These are phyloP conservation scores for Nomada ruficornis DNA, from an alignment of 2,888 invertebrate genomes.

Conservation along the genomic window DNA sequence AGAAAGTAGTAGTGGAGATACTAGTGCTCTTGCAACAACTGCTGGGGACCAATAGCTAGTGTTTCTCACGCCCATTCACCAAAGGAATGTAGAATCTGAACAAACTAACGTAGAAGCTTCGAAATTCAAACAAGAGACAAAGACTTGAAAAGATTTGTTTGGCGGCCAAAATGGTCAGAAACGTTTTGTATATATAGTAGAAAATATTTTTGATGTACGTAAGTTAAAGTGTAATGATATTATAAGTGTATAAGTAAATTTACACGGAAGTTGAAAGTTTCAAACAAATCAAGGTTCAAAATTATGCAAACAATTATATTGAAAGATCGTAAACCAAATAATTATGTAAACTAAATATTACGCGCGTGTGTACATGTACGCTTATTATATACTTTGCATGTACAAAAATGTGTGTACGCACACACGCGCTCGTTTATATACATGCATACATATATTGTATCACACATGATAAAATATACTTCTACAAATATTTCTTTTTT, in stretches of 20 bases:
- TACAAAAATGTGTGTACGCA: not conserved
- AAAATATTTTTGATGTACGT: slow-evolving; percentile 61
- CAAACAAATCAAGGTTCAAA: slow-evolving; percentile 15
- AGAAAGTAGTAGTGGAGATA: slow-evolving; percentile 86
- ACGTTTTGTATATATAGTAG: slow-evolving; percentile 57
- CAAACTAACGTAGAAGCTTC: slow-evolving; percentile 54
- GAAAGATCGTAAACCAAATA: slow-evolving; percentile 37
- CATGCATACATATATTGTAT: not conserved
- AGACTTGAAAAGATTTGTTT: slow-evolving; percentile 57
- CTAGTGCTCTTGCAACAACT: slow-evolving; percentile 74
- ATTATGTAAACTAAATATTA: slow-evolving; percentile 20
- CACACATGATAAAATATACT: slow-evolving; percentile 29
- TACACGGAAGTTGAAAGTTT: slow-evolving; percentile 29
- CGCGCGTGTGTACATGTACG: not conserved
- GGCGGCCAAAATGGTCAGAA: slow-evolving; percentile 11
- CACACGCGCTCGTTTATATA: not conserved
- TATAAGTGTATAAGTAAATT: slow-evolving; percentile 34
- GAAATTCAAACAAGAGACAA: slow-evolving; percentile 58
- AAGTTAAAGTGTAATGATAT: slow-evolving; percentile 47
- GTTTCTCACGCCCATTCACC: slow-evolving; percentile 75
- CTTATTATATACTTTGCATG: not conserved
- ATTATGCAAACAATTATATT: slow-evolving; percentile 11
- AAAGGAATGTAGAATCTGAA: slow-evolving; percentile 66
- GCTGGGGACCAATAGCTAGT: slow-evolving; percentile 82
- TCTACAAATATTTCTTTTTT: slow-evolving; percentile 38